Evolutionary conservation across 2,888 invertebrate genomes (phyloP).

Genomic region (Lycia hirtaria): DNA sequence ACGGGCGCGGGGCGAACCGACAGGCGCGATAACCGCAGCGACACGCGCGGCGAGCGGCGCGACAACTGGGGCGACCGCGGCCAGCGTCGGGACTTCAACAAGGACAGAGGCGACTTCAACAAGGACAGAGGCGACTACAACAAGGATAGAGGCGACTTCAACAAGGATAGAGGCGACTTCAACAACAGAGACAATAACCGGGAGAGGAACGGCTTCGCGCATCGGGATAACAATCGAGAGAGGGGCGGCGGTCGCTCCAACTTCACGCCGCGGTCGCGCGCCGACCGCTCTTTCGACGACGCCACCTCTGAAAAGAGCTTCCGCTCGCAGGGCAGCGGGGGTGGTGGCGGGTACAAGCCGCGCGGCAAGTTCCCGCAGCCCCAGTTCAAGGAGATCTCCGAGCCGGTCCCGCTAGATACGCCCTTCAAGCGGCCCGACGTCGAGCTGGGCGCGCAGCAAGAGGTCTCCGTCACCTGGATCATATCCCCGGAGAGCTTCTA

Average conservation of each 20-base stretch:
- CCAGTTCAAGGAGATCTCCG: conserved; percentile 66
- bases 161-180: conserved; percentile 44
- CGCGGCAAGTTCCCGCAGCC: conserved; percentile 68
- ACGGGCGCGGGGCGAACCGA: conserved; percentile 45
- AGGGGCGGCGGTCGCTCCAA: conserved; percentile 24
- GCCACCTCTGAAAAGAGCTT: conserved; percentile 67
- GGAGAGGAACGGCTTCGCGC: conserved; percentile 47
- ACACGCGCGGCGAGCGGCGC: conserved; percentile 49
- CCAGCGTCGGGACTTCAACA: conserved; percentile 49
- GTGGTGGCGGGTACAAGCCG: conserved; percentile 60
- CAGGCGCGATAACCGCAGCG: conserved; percentile 35
- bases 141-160: conserved; percentile 45
- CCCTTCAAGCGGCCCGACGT: conserved; percentile 77
- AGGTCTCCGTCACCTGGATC: conserved; percentile 90
- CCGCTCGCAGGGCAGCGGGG: conserved; percentile 60
- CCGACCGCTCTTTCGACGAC: conserved; percentile 64
- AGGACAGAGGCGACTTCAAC: conserved; percentile 45
- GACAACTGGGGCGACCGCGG: conserved; percentile 55
- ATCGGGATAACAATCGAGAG: conserved; percentile 44
- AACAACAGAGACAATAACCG: conserved; percentile 45
- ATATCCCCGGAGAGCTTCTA: conserved; percentile 90
- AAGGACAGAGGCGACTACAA: conserved; percentile 39
- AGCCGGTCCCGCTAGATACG: conserved; percentile 79
- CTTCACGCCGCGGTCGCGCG: conserved; percentile 67
- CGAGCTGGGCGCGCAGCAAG: conserved; percentile 81